These are phyloP conservation scores for Shargacucullia verbasci DNA, from an alignment of 2,888 invertebrate species.

Conservation along the genomic window DNA sequence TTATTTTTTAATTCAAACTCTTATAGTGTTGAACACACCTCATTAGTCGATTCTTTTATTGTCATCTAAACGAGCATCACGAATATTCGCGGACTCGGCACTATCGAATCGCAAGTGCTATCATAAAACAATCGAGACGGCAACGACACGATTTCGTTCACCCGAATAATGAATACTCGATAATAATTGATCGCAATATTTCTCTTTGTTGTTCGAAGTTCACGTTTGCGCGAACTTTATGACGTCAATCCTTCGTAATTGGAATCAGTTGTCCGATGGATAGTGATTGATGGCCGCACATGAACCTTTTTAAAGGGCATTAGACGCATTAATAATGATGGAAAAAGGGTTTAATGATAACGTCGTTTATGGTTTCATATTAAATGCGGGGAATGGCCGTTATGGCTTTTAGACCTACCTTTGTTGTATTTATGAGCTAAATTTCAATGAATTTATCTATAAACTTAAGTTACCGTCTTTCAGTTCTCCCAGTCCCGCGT, in stretches of 20 bases:
- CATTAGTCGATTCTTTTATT: slow-evolving; percentile 24
- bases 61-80: slow-evolving; percentile 20
- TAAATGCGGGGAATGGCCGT: neutral
- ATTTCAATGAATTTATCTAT: too few relatives aligned
- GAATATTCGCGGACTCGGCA: slow-evolving; percentile 9
- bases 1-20: slow-evolving; percentile 24
- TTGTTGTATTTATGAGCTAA: too few relatives aligned
- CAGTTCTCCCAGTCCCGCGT: too few relatives aligned
- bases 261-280: slow-evolving; percentile 38
- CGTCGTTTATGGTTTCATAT: neutral
- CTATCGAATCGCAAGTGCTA: slow-evolving; percentile 46
- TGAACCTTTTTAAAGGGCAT: neutral
- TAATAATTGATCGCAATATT: slow-evolving; percentile 77
- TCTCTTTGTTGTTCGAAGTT: slow-evolving; percentile 61
- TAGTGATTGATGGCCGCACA: slow-evolving; percentile 30
- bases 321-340: slow-evolving; percentile 5
- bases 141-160: slow-evolving; percentile 67
- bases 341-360: slow-evolving; percentile 7
- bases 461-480: too few relatives aligned
- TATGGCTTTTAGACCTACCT: too few relatives aligned
- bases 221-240: slow-evolving; percentile 49
- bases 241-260: slow-evolving; percentile 43
- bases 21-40: slow-evolving; percentile 33
- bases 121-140: slow-evolving; percentile 64
- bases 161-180: slow-evolving; percentile 75